These are phyloP conservation scores for Heliocidaris tuberculata DNA, from an alignment of 35 echinoderm and acorn worm species.

Conservation along the genomic window DNA sequence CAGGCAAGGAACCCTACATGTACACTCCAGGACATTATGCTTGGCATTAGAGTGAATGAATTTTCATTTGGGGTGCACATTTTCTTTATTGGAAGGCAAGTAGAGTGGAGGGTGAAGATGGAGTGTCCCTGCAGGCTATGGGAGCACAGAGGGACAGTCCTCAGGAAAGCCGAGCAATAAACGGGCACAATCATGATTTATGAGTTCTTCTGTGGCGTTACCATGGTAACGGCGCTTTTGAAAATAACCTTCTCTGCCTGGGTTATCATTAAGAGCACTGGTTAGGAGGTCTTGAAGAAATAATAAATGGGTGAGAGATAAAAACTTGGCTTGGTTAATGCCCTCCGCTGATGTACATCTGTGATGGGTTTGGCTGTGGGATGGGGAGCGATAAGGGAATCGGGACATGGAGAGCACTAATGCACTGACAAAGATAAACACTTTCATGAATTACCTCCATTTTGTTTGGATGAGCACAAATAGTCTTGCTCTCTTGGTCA, in stretches of 20 bases:
- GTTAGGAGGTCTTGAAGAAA: background rate
- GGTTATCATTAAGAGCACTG: background rate
- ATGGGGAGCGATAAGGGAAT: background rate
- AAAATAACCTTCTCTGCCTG: slow-evolving; percentile 1
- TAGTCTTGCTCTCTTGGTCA: background rate
- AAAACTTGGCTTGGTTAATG: background rate
- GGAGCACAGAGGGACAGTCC: background rate
- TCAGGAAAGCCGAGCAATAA: background rate
- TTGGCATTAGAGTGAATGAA: background rate
- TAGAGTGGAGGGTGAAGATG: background rate
- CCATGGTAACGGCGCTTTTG: background rate
- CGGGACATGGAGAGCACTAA: background rate
- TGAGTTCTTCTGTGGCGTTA: background rate
- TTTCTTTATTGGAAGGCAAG: background rate
- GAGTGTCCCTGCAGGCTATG: background rate
- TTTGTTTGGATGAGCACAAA: slow-evolving; percentile 47
- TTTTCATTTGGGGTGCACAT: background rate
- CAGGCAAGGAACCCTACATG: background rate
- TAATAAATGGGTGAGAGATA: slow-evolving; percentile 2
- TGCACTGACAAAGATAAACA: slow-evolving; percentile 46
- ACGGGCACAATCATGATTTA: background rate
- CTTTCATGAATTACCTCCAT: slow-evolving; percentile 43
- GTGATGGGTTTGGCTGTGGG: background rate
- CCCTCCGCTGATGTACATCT: background rate
- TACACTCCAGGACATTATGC: background rate